phyloP scores from a whole-genome alignment of 2,113 vertebrate species.

The Oryzias celebensis region DNA sequence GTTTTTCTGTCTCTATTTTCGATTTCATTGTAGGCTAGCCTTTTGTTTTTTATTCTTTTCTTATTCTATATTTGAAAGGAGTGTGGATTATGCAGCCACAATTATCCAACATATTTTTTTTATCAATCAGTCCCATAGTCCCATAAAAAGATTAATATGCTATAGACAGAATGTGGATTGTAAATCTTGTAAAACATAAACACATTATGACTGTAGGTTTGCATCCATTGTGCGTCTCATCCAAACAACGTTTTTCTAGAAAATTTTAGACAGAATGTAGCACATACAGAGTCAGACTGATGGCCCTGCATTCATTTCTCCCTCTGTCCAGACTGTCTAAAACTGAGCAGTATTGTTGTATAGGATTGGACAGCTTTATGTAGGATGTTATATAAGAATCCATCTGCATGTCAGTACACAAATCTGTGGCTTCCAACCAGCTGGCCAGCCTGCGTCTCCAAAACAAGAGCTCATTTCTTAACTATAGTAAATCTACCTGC shows the following conservation, averaged over 20 bases:
- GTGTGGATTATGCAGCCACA: slow-evolving; percentile 21
- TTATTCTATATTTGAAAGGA: slow-evolving; percentile 40
- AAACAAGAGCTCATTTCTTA: slow-evolving; percentile 34
- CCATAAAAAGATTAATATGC: not conserved
- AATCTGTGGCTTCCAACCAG: slow-evolving; percentile 72
- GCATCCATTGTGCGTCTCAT: too few species aligned
- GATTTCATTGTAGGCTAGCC: slow-evolving; percentile 76
- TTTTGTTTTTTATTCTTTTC: slow-evolving; percentile 34
- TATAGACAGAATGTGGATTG: too few species aligned
- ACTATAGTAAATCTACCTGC: too few species aligned
- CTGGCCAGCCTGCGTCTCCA: slow-evolving; percentile 52
- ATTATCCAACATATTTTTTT: not conserved
- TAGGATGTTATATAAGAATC: slow-evolving; percentile 79
- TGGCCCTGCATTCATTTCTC: slow-evolving; percentile 17
- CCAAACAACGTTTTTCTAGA: too few species aligned
- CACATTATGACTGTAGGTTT: too few species aligned
- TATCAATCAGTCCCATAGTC: not conserved
- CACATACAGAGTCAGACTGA: not conserved
- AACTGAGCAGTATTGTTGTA: slow-evolving; percentile 51
- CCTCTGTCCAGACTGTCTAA: slow-evolving; percentile 12
- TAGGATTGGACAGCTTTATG: slow-evolving; percentile 67
- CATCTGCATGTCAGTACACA: slow-evolving; percentile 74
- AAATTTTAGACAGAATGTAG: too few species aligned
- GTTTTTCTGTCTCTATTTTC: slow-evolving; percentile 58
- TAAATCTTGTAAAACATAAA: too few species aligned